Evolutionary conservation across 2,113 vertebrate species (phyloP).

Genomic region (Aphelocoma coerulescens): DNA sequence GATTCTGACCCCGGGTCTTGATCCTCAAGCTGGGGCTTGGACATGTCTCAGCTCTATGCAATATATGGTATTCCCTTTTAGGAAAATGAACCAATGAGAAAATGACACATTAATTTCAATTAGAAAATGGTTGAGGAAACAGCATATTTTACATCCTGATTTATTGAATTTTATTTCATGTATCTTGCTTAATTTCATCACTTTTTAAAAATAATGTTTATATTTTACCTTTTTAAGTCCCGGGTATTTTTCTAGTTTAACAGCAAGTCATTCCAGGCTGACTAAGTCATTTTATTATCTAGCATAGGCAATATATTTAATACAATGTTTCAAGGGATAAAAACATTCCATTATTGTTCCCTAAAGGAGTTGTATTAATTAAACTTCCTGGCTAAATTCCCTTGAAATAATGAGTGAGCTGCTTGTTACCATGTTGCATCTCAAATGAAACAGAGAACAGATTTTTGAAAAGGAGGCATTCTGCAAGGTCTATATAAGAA

Average conservation of each 20-base stretch:
- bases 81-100: not conserved
- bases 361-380: not conserved
- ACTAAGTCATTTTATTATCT: not conserved
- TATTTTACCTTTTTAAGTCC: not conserved
- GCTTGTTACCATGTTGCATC: not conserved
- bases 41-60: not conserved
- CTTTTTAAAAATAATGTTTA: not conserved
- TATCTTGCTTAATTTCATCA: not conserved
- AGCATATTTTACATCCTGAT: not conserved
- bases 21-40: not conserved
- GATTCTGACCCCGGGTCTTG: not conserved
- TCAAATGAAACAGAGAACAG: constrained; percentile 10
- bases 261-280: not conserved
- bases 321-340: not conserved
- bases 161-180: not conserved
- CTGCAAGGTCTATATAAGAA: constrained; percentile 14
- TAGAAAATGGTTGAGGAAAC: not conserved
- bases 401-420: not conserved
- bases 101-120: not conserved
- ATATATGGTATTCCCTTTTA: not conserved
- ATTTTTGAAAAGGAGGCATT: constrained; percentile 6
- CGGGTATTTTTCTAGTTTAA: not conserved
- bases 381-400: constrained; percentile 28
- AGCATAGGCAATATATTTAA: not conserved
- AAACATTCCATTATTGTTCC: not conserved